phyloP scores from a whole-genome alignment of 1,140 invertebrate genomes.

The Brachionus plicatilis region DNA sequence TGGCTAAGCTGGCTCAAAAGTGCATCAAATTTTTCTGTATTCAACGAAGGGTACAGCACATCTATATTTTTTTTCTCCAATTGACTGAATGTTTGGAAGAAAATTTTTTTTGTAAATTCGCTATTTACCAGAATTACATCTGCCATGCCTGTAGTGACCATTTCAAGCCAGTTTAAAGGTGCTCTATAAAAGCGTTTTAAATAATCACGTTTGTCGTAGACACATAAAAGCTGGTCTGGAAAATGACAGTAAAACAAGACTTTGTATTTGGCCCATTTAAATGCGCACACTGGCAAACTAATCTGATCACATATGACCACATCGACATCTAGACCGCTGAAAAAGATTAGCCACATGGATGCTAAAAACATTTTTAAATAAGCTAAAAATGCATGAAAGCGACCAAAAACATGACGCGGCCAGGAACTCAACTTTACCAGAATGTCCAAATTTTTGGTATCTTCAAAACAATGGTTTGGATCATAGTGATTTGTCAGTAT shows the following conservation, averaged over 20 bases:
- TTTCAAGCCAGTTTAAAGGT: constrained; percentile 87
- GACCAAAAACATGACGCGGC: constrained; percentile 66
- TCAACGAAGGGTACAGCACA: constrained; percentile 88
- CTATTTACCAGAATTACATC: constrained; percentile 88
- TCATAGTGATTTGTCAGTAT: constrained; percentile 93
- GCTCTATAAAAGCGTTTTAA: constrained; percentile 73
- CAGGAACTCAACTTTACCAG: constrained; percentile 56
- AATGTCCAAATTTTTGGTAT: constrained; percentile 70
- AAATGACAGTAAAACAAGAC: constrained; percentile 96
- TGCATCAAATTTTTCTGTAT: constrained; percentile 58
- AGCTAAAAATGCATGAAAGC: constrained; percentile 80
- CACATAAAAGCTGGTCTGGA: constrained; percentile 78
- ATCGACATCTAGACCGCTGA: constrained; percentile 63
- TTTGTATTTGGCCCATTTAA: constrained; percentile 44
- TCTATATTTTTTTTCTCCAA: constrained; percentile 57
- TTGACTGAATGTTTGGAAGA: constrained; percentile 54
- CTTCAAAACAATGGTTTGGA: constrained; percentile 81
- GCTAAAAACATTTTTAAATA: constrained; percentile 87
- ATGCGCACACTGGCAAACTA: neutral
- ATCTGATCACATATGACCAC: constrained; percentile 81
- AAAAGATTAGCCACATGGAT: constrained; percentile 63
- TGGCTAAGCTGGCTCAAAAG: neutral
- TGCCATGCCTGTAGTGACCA: constrained; percentile 75
- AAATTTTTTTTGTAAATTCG: constrained; percentile 67
- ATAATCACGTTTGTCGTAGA: constrained; percentile 46